A percentile compares a stretch with the other conserved stretches of the same genome.
Evolutionary conservation across 1,140 invertebrate species (phyloP).

Genomic region (Sycophaga agraensis): DNA sequence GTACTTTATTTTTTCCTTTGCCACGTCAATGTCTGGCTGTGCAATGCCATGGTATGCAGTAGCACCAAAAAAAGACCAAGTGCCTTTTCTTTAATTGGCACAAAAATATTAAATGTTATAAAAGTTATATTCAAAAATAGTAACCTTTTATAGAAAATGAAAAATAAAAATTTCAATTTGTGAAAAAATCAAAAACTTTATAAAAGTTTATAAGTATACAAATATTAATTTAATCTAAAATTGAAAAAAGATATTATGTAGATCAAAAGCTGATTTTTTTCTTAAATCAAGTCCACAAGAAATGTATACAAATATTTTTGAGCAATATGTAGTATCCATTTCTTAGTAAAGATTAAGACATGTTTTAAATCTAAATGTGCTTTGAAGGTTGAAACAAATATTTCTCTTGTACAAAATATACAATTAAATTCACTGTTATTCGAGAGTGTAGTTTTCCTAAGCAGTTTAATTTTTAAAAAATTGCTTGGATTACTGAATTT

Average conservation of each 20-base stretch:
- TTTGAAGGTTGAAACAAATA: conserved; percentile 13
- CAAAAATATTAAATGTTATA: conserved; percentile 17
- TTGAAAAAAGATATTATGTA: neutral
- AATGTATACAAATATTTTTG: conserved; percentile 21
- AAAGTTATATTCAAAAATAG: conserved; percentile 20
- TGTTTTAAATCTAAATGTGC: conserved; percentile 4
- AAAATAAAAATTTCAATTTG: neutral
- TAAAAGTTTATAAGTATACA: conserved; percentile 9
- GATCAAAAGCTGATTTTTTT: conserved; percentile 2
- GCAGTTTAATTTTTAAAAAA: conserved; percentile 22
- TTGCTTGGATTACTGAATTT: conserved; percentile 13
- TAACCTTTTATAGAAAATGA: conserved; percentile 12
- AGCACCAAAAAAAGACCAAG: conserved; percentile 42
- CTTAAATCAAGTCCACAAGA: conserved; percentile 1
- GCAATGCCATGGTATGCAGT: conserved; percentile 55
- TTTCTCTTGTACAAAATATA: conserved; percentile 23
- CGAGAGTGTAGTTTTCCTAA: conserved; percentile 15
- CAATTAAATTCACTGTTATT: conserved; percentile 19
- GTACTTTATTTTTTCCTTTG: conserved; percentile 41
- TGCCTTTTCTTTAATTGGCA: conserved; percentile 24
- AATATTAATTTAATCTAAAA: no score
- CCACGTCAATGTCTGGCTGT: conserved; percentile 53
- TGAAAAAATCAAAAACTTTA: conserved; percentile 7
- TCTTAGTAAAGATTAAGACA: conserved; percentile 7
- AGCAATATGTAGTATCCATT: neutral